Evolutionary conservation across 2,888 invertebrate species (phyloP).

Genomic region (Leuctra nigra): DNA sequence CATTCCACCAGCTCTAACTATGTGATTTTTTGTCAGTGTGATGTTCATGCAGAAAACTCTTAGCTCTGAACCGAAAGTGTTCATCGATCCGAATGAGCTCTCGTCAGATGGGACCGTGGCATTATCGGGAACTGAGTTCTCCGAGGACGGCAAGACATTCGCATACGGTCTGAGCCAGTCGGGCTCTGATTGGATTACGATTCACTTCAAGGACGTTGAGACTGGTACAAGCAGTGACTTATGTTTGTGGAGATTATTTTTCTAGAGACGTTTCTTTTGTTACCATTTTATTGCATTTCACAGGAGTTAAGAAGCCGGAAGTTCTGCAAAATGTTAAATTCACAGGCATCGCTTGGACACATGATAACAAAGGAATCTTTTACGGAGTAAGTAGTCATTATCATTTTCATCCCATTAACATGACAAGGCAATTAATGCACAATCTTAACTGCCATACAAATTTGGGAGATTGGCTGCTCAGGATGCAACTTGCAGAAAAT

Average conservation of each 20-base stretch:
- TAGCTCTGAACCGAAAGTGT: constrained; percentile 69
- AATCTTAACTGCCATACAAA: no score
- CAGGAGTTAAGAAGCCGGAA: constrained; percentile 80
- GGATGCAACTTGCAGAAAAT: no score
- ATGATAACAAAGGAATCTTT: constrained; percentile 91
- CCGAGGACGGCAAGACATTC: constrained; percentile 81
- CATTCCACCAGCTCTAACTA: no score
- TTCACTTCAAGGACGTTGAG: constrained; percentile 70
- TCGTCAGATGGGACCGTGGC: constrained; percentile 89
- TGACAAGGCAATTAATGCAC: no score
- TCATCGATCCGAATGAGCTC: constrained; percentile 91
- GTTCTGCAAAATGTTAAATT: constrained; percentile 88
- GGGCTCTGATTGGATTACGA: constrained; percentile 95
- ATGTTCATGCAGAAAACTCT: constrained; percentile 79
- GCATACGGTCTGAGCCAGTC: constrained; percentile 89
- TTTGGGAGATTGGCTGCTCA: no score
- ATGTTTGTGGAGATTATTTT: no score
- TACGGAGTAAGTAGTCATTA: constrained; percentile 68
- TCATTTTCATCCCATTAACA: no score
- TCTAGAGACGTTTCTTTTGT: no score
- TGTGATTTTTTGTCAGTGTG: constrained; percentile 67
- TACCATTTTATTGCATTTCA: constrained; percentile 29
- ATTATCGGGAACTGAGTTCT: constrained; percentile 67
- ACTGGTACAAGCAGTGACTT: constrained; percentile 32
- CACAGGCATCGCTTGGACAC: constrained; percentile 87